Evolutionary conservation across 30 jellyfish, hydroid and myxozoan genomes (phyloP).

Genomic region (Hydractinia echinata): DNA sequence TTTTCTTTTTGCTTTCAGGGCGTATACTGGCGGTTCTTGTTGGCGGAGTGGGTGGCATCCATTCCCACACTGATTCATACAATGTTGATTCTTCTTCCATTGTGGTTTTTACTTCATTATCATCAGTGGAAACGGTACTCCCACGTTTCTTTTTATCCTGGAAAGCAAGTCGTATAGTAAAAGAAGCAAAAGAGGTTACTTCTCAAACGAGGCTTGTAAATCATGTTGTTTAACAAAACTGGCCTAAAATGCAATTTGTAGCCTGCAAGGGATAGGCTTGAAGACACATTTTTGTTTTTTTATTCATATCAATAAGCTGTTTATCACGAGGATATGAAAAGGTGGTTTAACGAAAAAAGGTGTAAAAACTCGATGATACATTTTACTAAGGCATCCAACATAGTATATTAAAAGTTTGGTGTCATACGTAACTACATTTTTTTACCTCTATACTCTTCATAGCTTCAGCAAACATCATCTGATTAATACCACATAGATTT

Average conservation of each 20-base stretch:
- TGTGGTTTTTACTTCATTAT: constrained; percentile 39
- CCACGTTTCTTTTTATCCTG: constrained; percentile 80
- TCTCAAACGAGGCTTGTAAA: no score
- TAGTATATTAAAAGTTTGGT: not conserved
- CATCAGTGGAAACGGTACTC: constrained; percentile 29
- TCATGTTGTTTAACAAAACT: no score
- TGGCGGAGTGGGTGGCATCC: constrained; percentile 94
- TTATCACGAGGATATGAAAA: no score
- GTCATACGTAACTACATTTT: not conserved
- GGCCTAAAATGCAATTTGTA: no score
- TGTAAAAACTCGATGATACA: not conserved
- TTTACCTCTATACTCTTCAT: constrained; percentile 70
- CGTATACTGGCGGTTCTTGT: constrained; percentile 83
- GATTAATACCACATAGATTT: constrained; percentile 90
- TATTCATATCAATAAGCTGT: no score
- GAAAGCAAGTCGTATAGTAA: not conserved
- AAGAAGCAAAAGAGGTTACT: no score
- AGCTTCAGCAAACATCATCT: constrained; percentile 89
- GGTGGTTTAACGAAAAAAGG: no score
- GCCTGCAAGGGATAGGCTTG: no score
- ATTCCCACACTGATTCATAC: constrained; percentile 94
- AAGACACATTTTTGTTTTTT: no score
- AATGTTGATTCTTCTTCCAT: constrained; percentile 91
- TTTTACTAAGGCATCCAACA: not conserved
- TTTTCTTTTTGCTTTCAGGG: constrained; percentile 68